A percentile compares a stretch with the other conserved stretches of the same genome.
Conservation (phyloP, 2,888 invertebrate genomes). For the Blomia tropicalis region DNA sequence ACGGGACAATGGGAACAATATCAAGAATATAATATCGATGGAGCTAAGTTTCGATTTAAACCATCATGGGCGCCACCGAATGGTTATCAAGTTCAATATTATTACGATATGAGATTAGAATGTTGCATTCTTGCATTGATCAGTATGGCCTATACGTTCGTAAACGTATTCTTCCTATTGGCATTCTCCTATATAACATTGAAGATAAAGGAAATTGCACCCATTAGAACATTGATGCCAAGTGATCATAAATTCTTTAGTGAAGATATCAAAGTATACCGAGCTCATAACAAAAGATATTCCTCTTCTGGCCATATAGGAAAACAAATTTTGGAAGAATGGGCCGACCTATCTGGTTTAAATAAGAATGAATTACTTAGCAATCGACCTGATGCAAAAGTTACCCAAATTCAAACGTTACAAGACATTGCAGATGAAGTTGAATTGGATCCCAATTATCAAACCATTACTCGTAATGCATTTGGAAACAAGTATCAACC, state of each 20-base stretch:
- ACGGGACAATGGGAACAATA: neutral
- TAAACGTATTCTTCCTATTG: conserved; percentile 62
- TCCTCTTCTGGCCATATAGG: conserved; percentile 8
- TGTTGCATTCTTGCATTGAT: conserved; percentile 59
- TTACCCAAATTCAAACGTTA: conserved; percentile 24
- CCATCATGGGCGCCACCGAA: conserved; percentile 20
- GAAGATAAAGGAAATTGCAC: conserved; percentile 65
- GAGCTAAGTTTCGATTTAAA: neutral
- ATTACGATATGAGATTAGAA: conserved; percentile 55
- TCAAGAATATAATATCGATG: conserved; percentile 10
- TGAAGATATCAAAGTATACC: conserved; percentile 47
- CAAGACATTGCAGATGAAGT: conserved; percentile 21
- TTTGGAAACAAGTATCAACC: neutral
- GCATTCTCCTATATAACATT: conserved; percentile 54
- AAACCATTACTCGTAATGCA: neutral
- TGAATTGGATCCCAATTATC: conserved; percentile 11
- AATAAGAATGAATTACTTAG: conserved; percentile 18
- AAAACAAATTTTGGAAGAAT: conserved; percentile 20
- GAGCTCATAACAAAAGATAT: conserved; percentile 16
- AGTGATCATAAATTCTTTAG: conserved; percentile 56
- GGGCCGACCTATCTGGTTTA: conserved; percentile 23
- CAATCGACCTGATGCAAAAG: conserved; percentile 17
- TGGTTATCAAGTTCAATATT: conserved; percentile 39
- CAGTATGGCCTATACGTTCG: conserved; percentile 57
- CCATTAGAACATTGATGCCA: conserved; percentile 56